Evolutionary conservation across 2,113 vertebrate species (phyloP).

Genomic region (Carassius carassius): DNA sequence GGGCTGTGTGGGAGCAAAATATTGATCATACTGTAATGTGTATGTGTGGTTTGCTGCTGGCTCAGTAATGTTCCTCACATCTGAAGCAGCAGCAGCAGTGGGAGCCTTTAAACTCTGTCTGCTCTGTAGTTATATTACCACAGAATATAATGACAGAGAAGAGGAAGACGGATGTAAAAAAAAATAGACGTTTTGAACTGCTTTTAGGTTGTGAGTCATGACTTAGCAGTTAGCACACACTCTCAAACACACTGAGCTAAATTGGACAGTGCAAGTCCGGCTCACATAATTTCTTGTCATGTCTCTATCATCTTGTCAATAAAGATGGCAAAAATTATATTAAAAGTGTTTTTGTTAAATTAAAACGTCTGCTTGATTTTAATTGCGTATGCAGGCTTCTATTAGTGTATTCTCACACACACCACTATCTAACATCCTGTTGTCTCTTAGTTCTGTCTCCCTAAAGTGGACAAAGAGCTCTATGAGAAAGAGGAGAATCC

Average conservation of each 20-base stretch:
- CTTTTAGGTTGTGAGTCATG: not conserved
- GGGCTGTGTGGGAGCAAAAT: not conserved
- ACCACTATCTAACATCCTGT: not conserved
- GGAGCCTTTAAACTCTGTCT: constrained; percentile 9
- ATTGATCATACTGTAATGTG: not conserved
- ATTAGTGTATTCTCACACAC: not conserved
- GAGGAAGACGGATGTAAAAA: not conserved
- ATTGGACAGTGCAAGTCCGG: not conserved
- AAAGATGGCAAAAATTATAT: not conserved
- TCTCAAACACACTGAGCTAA: not conserved
- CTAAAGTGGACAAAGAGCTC: constrained; percentile 82
- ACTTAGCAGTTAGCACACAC: not conserved
- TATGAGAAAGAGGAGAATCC: constrained; percentile 83
- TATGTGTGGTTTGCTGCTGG: not conserved
- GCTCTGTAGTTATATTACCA: constrained; percentile 36
- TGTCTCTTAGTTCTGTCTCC: constrained; percentile 76
- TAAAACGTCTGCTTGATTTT: not conserved
- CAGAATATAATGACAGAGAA: constrained; percentile 39
- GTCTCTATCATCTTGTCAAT: not conserved
- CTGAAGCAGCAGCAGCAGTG: not conserved
- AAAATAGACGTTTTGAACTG: not conserved
- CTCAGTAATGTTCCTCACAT: constrained; percentile 1
- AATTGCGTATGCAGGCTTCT: not conserved
- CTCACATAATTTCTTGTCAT: no score
- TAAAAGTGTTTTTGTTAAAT: not conserved